Evolutionary conservation across 2,113 vertebrate species (phyloP), one percentile per base, ranked within the genome.

Genomic region (Struthidea cinerea): DNA sequence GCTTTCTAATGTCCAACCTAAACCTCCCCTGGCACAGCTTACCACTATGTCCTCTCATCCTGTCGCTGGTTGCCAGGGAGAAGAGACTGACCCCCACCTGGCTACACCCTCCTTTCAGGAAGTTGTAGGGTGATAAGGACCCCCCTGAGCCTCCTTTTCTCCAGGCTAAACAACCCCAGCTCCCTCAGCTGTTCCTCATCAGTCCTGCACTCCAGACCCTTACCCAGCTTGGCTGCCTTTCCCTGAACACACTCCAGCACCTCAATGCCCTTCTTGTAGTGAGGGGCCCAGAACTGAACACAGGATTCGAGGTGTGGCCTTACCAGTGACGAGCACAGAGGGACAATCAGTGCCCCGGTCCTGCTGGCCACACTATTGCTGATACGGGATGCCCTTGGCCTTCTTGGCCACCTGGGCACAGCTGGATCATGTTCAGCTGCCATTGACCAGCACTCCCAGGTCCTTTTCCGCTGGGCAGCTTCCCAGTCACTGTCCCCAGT

Each of bases 321-420:
- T 1, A 33, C 1, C 42, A 42, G 26, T 33, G 42, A 1, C 0
- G 0, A 57, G 12, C 0, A 23, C 11, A 65, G 7, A 0, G 28
- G 6, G 0, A 4, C 8, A 10, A 2, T 44, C 50, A 0, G 2
- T 44, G 18, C 14, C 35, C 26, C 56, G 21, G 1, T 56, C 42
- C 49, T 64, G 4, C 35, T 57, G 26, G 9, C 8, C 35, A 35
- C 35, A 12, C 41, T 0, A 4, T 1, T 50, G 1, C 44, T 50
- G 37, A 20, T 3, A 0, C 22, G 44, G 22, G 37, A 28, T 89
- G 27, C 3, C 59, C 19, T 0, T 23, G 37, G 10, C 11, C 14
- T 9, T 32, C 35, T 42, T 65, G 33, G 44, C 33, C 33, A 24
- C 19, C 33, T 74, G 68, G 22, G 23, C 44, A 52, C 22, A 50